Base-by-base conservation (phyloP, 1,140 invertebrate species). In the Aphidius gifuensis region DNA sequence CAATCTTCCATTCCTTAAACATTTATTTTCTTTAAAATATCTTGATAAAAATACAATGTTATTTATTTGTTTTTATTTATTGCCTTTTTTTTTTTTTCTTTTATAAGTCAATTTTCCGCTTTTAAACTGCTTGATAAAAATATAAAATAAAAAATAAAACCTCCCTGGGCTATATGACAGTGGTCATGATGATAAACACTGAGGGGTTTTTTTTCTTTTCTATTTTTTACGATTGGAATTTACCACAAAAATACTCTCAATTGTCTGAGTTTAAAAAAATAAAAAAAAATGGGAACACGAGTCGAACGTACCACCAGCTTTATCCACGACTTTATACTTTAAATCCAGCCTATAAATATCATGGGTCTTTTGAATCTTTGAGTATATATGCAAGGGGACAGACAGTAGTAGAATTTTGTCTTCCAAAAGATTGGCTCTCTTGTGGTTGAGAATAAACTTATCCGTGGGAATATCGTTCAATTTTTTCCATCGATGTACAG, bases 281-380 rank as follows among this genome's bases (percentile, higher is more conserved):
- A 74, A 75, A 75, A 71, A 73, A 66, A 69, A 65, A 54, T 57
- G 53, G 38, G 49, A 40, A 32, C 48, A 58, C 16, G 39, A 23
- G 45, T 48, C 39, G 45, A 46, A 44, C 59, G 55, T 57, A 55
- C 53, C 53, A 55, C 53, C 21, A 55, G 43, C 16, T 38, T 55
- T 55, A 55, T 68, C 54, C 56, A 69, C 71, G 74, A 78, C 76
- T 80, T 80, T 80, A 80, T 80, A 79, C 78, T 80, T 80, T 80
- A 80, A 80, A 80, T 80, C 79, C 79, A 59, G 66, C 74, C 77
- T 79, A 81, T 81, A 81, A 81, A 81, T 81, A 81, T 81, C 77
- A 76, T 67, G 53, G 73, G 74, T 79, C 70, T 74, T 79, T 80
- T 75, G 78, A 77, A 79, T 79, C 76, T 75, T 16, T 40, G 7